Percentiles rank a stretch among this genome's conserved stretches.
These are phyloP conservation scores for Bovichtus variegatus DNA, from an alignment of 2,797 vertebrate genomes.

Conservation along the genomic window DNA sequence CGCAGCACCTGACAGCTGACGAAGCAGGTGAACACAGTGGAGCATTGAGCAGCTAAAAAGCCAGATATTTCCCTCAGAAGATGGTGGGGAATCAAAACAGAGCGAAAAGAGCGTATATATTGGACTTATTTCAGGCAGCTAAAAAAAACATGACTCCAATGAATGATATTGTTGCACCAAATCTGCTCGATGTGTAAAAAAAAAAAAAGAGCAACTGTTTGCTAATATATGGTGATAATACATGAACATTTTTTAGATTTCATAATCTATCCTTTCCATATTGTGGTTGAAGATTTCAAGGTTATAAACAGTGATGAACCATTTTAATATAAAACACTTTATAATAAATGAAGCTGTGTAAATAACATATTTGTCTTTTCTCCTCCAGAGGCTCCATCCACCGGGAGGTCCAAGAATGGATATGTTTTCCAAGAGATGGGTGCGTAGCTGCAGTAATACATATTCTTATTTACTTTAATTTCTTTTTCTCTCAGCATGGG, in stretches of 20 bases:
- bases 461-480: slow-evolving; percentile 14
- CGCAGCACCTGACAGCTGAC: neutral
- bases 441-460: slow-evolving; percentile 67
- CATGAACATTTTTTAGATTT: neutral
- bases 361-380: slow-evolving; percentile 31
- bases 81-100: neutral
- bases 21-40: neutral
- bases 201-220: neutral
- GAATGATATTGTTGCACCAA: neutral
- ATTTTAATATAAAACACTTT: slow-evolving; percentile 1
- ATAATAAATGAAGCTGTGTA: slow-evolving; percentile 2
- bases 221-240: neutral
- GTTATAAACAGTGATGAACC: slow-evolving; percentile 28
- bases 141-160: neutral
- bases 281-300: neutral
- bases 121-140: neutral
- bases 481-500: slow-evolving; percentile 1
- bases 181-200: neutral
- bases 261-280: neutral
- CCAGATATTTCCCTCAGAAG: neutral
- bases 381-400: slow-evolving; percentile 83
- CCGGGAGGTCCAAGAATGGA: slow-evolving; percentile 89
- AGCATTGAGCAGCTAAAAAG: neutral
- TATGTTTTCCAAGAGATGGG: slow-evolving; percentile 91
- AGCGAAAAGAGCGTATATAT: neutral